A percentile compares a stretch with the other conserved stretches of the same genome.
phyloP scores from a whole-genome alignment of 1,140 invertebrate species.

The Scylla paramamosain region DNA sequence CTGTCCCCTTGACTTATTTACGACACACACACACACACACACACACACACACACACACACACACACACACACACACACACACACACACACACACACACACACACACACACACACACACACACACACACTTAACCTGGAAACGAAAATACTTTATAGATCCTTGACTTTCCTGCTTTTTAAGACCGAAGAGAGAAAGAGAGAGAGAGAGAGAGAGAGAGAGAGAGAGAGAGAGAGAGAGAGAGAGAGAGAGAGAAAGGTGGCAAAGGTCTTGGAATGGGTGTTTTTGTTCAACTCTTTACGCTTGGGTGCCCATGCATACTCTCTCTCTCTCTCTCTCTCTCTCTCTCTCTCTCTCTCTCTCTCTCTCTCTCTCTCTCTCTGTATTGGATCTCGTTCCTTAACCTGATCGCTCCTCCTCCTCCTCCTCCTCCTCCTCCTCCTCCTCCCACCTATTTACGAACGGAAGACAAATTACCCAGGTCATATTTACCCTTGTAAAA shows the following conservation, averaged over 20 bases:
- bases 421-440: slow-evolving; percentile 11
- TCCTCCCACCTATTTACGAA: not conserved
- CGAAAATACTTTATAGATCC: no score
- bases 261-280: not conserved
- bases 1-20: not conserved
- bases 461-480: not conserved
- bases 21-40: not conserved
- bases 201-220: not conserved
- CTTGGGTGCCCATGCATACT: slow-evolving; percentile 9
- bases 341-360: slow-evolving; percentile 20
- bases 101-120: no score
- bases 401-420: not conserved
- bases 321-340: slow-evolving; percentile 16
- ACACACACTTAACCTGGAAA: no score
- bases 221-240: slow-evolving; percentile 6
- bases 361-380: slow-evolving; percentile 20
- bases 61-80: no score
- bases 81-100: no score
- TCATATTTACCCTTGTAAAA: not conserved
- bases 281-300: slow-evolving; percentile 8
- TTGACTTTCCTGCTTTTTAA: no score
- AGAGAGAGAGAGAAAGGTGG: slow-evolving; percentile 2
- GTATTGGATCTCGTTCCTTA: not conserved
- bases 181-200: no score
- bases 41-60: no score